Base-by-base conservation (phyloP, 2,113 vertebrate species). In the Cavia aperea region DNA sequence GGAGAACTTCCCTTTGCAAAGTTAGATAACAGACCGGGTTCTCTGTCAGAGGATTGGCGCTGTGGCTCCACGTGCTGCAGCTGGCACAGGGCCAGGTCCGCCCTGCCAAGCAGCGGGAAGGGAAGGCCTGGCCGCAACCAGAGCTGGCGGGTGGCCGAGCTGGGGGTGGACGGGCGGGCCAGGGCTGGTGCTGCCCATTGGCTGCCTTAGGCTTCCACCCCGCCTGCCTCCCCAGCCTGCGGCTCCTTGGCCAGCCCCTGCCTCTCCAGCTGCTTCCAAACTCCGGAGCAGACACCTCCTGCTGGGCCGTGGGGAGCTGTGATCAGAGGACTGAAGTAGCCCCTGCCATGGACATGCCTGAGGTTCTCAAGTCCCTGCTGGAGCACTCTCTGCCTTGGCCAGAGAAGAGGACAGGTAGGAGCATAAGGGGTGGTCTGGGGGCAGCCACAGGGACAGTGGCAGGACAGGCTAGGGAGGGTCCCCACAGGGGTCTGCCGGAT, bases 311-410 rank as follows among this genome's bases (percentile, higher is more conserved):
- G 98, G 97, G 97, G n/a, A 96, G 96, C 97, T 97, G 97, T 81
- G 95, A 96, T 94, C 96, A 81, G 89, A 77, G 85, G 88, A 77
- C 98, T 0, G 96, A 96, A 94, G 97, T 94, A 94, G 97, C 96
- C 3, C 86, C 97, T 86, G 98, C 97, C 97, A 97, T 98, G 97
- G 98, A 99, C 93, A 98, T 98, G 88, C 98, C 98, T 0, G 98
- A 99, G 96, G 97, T 99, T 91, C 97, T 99, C 92, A 99, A 98
- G 96, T 98, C 98, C 4, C 96, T 99, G 90, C 97, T 98, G 94
- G 98, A 99, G 62, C 98, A 98, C 81, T 98, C 98, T 46, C 97
- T 98, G 75, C 97, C 97, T 92, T 98, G 98, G 97, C 97, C 97
- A 60, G 97, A 95, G 94, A 97, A 97, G 97, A 98, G 92, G 97